Evolutionary conservation across 2,888 invertebrate genomes (phyloP).

Genomic region (Microchrysa polita): DNA sequence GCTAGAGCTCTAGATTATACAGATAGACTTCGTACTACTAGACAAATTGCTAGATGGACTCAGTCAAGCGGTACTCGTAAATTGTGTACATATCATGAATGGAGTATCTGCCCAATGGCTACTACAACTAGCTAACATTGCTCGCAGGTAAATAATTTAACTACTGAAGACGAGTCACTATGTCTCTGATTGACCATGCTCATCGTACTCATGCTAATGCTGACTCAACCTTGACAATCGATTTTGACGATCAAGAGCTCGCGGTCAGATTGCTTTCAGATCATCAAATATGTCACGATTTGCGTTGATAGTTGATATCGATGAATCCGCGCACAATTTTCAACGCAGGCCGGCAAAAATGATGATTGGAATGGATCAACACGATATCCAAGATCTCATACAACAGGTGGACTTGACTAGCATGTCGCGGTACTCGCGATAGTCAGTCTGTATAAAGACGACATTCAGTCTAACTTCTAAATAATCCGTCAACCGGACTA

Average conservation of each 20-base stretch:
- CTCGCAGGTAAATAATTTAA: neutral
- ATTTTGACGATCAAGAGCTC: constrained; percentile 1
- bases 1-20: neutral
- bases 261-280: too few species aligned
- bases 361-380: neutral
- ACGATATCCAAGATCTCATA: neutral
- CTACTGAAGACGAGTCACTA: constrained; percentile 8
- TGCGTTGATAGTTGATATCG: too few species aligned
- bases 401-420: neutral
- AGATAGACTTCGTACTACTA: neutral
- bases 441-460: neutral
- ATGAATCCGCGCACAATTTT: too few species aligned
- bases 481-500: constrained; percentile 21
- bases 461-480: constrained; percentile 26
- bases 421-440: neutral
- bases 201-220: neutral
- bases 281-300: too few species aligned
- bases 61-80: neutral
- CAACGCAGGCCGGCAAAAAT: neutral
- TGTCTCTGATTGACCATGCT: constrained; percentile 25
- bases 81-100: too few species aligned
- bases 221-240: constrained; percentile 29
- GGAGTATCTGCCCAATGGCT: constrained; percentile 10
- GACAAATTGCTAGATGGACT: neutral
- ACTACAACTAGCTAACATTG: neutral